These are phyloP conservation scores for Thymelicus lineola DNA, from an alignment of 2,888 invertebrate species.

Conservation along the genomic window DNA sequence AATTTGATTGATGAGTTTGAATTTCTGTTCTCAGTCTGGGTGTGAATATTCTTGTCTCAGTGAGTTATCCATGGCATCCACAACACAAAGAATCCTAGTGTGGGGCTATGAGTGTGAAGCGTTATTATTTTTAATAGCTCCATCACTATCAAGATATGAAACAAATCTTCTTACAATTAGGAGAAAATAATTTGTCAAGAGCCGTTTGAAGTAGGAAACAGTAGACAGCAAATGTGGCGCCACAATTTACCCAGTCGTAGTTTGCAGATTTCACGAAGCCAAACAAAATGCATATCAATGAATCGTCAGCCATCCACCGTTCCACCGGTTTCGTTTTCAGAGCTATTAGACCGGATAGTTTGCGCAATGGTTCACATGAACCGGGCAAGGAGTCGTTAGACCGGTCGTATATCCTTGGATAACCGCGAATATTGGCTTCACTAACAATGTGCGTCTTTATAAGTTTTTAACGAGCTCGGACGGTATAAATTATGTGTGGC, in stretches of 20 bases:
- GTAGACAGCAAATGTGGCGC: not conserved
- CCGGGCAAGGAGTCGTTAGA: slow-evolving; percentile 70
- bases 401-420: slow-evolving; percentile 75
- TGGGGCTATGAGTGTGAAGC: no score
- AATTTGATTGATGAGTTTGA: no score
- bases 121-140: no score
- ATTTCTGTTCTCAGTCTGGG: no score
- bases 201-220: no score
- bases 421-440: slow-evolving; percentile 82
- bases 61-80: no score
- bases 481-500: slow-evolving; percentile 84
- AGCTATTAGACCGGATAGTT: slow-evolving; percentile 58
- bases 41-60: no score
- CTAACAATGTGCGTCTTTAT: slow-evolving; percentile 86
- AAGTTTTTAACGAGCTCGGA: slow-evolving; percentile 85
- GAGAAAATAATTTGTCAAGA: no score
- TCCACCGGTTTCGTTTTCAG: slow-evolving; percentile 52
- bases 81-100: no score
- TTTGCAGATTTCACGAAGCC: slow-evolving; percentile 1
- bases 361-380: slow-evolving; percentile 60
- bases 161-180: no score
- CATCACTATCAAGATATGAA: no score
- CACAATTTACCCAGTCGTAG: not conserved
- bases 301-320: slow-evolving; percentile 49
- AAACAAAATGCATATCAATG: slow-evolving; percentile 31